Percentiles rank a stretch among this genome's conserved stretches.
These are phyloP conservation scores for Sorex maritimensis DNA, from an alignment of 2,797 vertebrate species.

Conservation along the genomic window DNA sequence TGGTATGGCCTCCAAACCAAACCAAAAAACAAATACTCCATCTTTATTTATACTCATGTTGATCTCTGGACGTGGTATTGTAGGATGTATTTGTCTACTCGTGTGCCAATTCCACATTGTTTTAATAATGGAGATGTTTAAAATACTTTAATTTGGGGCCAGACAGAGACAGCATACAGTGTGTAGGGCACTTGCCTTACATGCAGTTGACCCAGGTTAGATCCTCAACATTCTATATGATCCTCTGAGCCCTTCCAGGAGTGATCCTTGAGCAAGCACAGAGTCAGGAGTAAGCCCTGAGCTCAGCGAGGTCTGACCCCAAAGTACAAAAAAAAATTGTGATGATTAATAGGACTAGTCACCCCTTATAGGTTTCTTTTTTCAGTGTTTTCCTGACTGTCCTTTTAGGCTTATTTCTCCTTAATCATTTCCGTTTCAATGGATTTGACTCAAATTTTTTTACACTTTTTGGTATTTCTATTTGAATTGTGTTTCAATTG, in stretches of 20 bases:
- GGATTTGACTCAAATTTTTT: conserved; percentile 26
- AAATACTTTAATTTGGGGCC: no score
- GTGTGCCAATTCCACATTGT: background rate
- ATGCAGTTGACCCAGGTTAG: no score
- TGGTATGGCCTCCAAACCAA: background rate
- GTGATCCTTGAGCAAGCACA: no score
- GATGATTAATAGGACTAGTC: background rate
- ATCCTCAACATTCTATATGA: no score
- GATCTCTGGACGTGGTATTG: conserved; percentile 25
- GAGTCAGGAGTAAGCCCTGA: no score
- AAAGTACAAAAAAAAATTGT: conserved; percentile 25
- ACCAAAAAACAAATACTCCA: background rate
- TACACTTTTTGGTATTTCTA: conserved; percentile 27
- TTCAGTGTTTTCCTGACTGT: conserved; percentile 34
- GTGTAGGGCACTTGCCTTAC: no score
- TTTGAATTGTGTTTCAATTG: background rate
- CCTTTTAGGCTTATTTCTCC: conserved; percentile 47
- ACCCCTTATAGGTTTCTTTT: conserved; percentile 1
- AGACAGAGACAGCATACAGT: no score
- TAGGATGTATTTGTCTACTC: background rate
- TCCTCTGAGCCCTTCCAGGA: no score
- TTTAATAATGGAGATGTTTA: no score
- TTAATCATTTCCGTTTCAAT: conserved; percentile 42
- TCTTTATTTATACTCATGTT: background rate
- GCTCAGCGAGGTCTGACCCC: no score